Evolutionary conservation across 2,113 vertebrate genomes (phyloP).

Genomic region (Lutjanus erythropterus): DNA sequence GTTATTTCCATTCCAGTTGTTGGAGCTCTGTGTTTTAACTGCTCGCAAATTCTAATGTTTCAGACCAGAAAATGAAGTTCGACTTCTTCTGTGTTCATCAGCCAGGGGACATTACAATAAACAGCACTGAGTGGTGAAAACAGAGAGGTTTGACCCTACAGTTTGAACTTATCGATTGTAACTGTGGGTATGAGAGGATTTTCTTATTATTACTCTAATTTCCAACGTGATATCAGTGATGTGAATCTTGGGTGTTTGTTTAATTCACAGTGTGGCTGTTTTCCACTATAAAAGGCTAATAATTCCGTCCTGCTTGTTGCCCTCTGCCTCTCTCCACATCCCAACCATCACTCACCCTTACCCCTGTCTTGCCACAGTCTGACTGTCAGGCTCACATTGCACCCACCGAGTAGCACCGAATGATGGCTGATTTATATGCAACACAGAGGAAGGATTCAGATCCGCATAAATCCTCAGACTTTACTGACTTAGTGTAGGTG

Average conservation of each 20-base stretch:
- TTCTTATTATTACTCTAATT: not conserved
- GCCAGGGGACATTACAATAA: not conserved
- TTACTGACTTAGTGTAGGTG: constrained; percentile 80
- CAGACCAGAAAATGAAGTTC: constrained; percentile 6
- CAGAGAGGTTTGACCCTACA: not conserved
- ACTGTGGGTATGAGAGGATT: not conserved
- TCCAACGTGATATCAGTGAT: not conserved
- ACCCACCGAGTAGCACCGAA: constrained; percentile 50
- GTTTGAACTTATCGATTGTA: not conserved
- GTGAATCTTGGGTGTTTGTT: not conserved
- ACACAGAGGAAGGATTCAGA: constrained; percentile 64
- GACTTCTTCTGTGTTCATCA: not conserved
- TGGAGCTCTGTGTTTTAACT: not conserved
- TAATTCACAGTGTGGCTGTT: constrained; percentile 2
- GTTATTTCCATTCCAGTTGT: not conserved
- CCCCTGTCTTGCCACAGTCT: constrained; percentile 7
- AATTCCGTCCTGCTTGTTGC: constrained; percentile 7
- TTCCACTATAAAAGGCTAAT: not conserved
- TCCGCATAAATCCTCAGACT: constrained; percentile 83
- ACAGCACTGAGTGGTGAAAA: not conserved
- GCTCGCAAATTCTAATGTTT: not conserved
- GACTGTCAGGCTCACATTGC: constrained; percentile 52
- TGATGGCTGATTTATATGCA: constrained; percentile 83
- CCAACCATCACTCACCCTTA: constrained; percentile 13
- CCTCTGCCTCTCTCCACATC: constrained; percentile 24